These are phyloP conservation scores for Agrotis ipsilon DNA, from an alignment of 2,888 invertebrate species.

Conservation along the genomic window DNA sequence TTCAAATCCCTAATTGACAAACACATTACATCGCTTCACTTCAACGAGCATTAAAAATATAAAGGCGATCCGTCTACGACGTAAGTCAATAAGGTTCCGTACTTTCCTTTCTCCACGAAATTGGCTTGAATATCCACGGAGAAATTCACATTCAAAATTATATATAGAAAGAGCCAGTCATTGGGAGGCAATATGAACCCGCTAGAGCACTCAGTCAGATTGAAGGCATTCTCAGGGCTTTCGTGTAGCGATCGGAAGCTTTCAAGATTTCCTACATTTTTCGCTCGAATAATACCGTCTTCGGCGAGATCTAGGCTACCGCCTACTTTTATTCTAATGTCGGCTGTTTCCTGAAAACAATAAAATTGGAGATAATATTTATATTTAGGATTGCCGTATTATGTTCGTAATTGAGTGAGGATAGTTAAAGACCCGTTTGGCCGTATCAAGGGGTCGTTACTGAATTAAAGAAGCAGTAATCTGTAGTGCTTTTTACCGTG, in stretches of 20 bases:
- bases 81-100: slow-evolving; percentile 55
- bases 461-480: slow-evolving; percentile 4
- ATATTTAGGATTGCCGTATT: slow-evolving; percentile 35
- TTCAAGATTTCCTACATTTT: slow-evolving; percentile 80
- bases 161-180: slow-evolving; percentile 72
- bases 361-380: slow-evolving; percentile 33
- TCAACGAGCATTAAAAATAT: slow-evolving; percentile 41
- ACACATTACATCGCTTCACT: slow-evolving; percentile 33
- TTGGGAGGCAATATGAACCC: slow-evolving; percentile 75
- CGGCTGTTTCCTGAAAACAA: slow-evolving; percentile 50
- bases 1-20: neutral
- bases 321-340: slow-evolving; percentile 56
- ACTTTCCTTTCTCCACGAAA: slow-evolving; percentile 58
- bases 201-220: slow-evolving; percentile 84
- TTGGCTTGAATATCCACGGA: slow-evolving; percentile 63
- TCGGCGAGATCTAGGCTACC: slow-evolving; percentile 53
- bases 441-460: slow-evolving; percentile 5
- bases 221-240: slow-evolving; percentile 77
- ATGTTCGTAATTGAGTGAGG: slow-evolving; percentile 30
- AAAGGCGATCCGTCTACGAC: slow-evolving; percentile 33
- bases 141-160: slow-evolving; percentile 71
- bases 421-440: slow-evolving; percentile 20
- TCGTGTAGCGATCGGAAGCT: slow-evolving; percentile 80
- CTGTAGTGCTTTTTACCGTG: too few relatives aligned
- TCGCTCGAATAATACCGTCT: slow-evolving; percentile 67